phyloP scores from a whole-genome alignment of 2,797 vertebrate genomes.

The Lophotriccus pileatus region DNA sequence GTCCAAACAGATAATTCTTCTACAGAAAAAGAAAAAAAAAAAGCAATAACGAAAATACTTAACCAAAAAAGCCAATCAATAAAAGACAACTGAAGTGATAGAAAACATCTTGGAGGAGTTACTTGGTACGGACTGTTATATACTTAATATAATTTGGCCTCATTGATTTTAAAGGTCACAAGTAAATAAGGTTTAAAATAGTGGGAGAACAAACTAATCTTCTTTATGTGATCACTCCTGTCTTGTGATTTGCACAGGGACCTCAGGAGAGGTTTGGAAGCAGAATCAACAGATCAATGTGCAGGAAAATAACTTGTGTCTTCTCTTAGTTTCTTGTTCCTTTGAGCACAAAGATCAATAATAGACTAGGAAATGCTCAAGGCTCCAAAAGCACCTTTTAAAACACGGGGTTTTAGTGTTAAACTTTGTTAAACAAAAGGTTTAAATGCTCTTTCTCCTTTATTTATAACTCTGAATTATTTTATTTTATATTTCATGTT shows the following conservation, averaged over 20 bases:
- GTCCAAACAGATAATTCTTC: constrained; percentile 96
- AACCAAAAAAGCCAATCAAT: not conserved
- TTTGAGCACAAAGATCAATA: not conserved
- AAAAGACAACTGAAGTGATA: not conserved
- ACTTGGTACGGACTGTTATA: accelerated
- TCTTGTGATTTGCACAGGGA: not conserved
- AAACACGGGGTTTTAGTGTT: not conserved
- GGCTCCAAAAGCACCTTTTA: not conserved
- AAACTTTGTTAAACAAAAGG: not conserved
- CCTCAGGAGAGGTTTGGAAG: not conserved
- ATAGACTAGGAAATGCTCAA: not conserved
- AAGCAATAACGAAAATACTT: not conserved
- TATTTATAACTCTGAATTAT: not conserved
- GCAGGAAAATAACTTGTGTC: not conserved
- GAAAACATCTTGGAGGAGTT: not conserved
- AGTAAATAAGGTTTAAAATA: not conserved
- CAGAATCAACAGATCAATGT: not conserved
- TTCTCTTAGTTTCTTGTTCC: not conserved
- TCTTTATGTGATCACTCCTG: not conserved
- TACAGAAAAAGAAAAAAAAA: constrained; percentile 52
- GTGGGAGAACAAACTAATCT: not conserved
- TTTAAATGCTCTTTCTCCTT: not conserved
- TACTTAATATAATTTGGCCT: not conserved
- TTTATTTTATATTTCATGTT: not conserved
- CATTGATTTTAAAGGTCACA: not conserved